Conservation (phyloP, 2,888 invertebrate species). For the Kryphioiulus occultus region DNA sequence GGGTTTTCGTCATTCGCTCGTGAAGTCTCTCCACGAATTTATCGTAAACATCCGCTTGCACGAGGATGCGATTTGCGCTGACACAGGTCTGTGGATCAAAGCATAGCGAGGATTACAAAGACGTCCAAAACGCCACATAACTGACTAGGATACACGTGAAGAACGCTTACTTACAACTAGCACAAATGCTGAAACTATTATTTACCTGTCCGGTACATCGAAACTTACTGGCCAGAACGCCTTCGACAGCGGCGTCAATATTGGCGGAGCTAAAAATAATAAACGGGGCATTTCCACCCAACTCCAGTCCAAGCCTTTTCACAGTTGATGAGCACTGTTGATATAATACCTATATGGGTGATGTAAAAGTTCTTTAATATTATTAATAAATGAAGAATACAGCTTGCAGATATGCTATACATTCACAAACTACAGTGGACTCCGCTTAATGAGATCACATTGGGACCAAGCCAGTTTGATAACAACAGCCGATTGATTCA, state of each 20-base stretch:
- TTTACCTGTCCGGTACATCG: slow-evolving; percentile 85
- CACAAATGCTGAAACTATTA: background rate
- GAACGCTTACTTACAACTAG: slow-evolving; percentile 28
- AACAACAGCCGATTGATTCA: no score
- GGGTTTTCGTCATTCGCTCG: slow-evolving; percentile 70
- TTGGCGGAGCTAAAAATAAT: slow-evolving; percentile 95
- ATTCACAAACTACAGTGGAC: no score
- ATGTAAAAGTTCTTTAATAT: no score
- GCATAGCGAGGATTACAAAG: slow-evolving; percentile 50
- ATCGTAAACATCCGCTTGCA: slow-evolving; percentile 81
- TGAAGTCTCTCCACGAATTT: slow-evolving; percentile 78
- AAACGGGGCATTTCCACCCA: slow-evolving; percentile 98
- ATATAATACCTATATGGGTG: slow-evolving; percentile 67
- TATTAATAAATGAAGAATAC: no score
- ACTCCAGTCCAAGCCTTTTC: slow-evolving; percentile 89
- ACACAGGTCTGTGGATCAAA: slow-evolving; percentile 79
- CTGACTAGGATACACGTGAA: slow-evolving; percentile 33
- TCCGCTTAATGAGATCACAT: no score
- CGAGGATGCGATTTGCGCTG: slow-evolving; percentile 87
- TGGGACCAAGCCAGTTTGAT: no score
- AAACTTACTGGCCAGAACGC: slow-evolving; percentile 91
- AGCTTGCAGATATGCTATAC: no score
- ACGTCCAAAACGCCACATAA: background rate
- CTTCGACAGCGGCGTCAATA: slow-evolving; percentile 81
- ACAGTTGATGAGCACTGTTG: slow-evolving; percentile 84